These are phyloP conservation scores for Actias luna DNA, from an alignment of 2,888 invertebrate genomes.

Conservation along the genomic window DNA sequence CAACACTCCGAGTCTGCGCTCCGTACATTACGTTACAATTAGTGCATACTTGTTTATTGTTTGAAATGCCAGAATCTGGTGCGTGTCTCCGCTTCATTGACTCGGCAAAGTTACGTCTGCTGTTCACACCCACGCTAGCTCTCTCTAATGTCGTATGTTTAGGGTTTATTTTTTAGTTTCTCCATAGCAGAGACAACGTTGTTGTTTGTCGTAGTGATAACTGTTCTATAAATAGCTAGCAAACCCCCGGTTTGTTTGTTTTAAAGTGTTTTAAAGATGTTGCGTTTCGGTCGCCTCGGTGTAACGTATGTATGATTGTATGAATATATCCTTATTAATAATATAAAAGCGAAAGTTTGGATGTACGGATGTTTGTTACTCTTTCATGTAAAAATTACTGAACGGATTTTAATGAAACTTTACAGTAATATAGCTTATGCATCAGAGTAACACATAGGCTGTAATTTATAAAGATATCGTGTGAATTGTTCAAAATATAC, in stretches of 20 bases:
- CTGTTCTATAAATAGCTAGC: constrained; percentile 39
- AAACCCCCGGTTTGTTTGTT: constrained; percentile 20
- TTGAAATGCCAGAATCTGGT: constrained; percentile 48
- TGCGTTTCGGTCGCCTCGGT: not conserved
- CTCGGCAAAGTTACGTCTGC: constrained; percentile 18
- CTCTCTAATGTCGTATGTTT: not conserved
- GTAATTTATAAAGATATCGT: too few species aligned
- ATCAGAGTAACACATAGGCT: too few species aligned
- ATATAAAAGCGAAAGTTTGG: too few species aligned
- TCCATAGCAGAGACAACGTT: not conserved
- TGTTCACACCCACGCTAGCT: constrained; percentile 7
- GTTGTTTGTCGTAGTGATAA: constrained; percentile 37
- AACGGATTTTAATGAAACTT: too few species aligned
- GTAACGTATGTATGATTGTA: not conserved
- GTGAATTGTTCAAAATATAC: too few species aligned
- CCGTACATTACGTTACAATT: constrained; percentile 38
- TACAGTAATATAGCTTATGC: too few species aligned
- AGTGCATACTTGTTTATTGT: constrained; percentile 58
- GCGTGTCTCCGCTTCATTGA: constrained; percentile 41
- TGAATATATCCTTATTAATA: not conserved
- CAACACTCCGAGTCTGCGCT: constrained; percentile 19
- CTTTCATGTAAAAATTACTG: too few species aligned
- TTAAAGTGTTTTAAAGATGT: constrained; percentile 16
- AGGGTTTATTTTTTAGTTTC: not conserved
- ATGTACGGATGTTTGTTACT: too few species aligned